Conservation (phyloP, 2,888 invertebrate species). For the Malthinus flaveolus region DNA sequence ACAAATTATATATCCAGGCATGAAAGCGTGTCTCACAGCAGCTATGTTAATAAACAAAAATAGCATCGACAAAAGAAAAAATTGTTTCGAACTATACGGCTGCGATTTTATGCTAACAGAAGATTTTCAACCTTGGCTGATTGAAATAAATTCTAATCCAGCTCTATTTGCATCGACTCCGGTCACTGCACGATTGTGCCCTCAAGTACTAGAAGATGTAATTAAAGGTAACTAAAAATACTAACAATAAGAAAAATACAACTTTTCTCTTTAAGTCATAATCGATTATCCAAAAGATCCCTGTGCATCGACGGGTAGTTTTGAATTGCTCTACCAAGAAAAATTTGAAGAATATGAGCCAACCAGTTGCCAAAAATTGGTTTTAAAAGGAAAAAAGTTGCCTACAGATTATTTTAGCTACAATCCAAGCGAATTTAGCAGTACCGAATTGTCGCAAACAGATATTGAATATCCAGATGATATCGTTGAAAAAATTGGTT, state of each 20-base stretch:
- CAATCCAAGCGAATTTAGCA: conserved; percentile 6
- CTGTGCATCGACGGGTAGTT: conserved; percentile 60
- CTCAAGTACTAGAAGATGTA: conserved; percentile 78
- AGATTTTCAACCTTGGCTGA: conserved; percentile 83
- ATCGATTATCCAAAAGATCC: conserved; percentile 56
- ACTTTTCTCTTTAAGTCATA: conserved; percentile 55
- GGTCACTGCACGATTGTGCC: conserved; percentile 82
- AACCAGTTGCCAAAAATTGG: conserved; percentile 11
- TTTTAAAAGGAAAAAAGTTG: conserved; percentile 30
- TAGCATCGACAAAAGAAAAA: conserved; percentile 67
- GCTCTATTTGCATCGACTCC: conserved; percentile 80
- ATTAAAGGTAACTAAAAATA: conserved; percentile 71
- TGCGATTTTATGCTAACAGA: conserved; percentile 91
- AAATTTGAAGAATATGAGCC: conserved; percentile 21
- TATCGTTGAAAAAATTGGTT: not conserved
- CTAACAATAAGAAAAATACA: not conserved
- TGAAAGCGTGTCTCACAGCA: conserved; percentile 81
- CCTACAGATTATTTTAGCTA: conserved; percentile 32
- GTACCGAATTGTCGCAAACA: not conserved
- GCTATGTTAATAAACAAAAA: conserved; percentile 80
- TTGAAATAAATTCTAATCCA: conserved; percentile 92
- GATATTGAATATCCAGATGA: not conserved
- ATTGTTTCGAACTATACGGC: conserved; percentile 88
- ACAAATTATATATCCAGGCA: conserved; percentile 77
- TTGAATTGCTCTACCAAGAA: conserved; percentile 54